A percentile compares a stretch with the other conserved stretches of the same genome.
Conservation (phyloP, 92 coral and sea anemone genomes). For the Galaxea fascicularis region DNA sequence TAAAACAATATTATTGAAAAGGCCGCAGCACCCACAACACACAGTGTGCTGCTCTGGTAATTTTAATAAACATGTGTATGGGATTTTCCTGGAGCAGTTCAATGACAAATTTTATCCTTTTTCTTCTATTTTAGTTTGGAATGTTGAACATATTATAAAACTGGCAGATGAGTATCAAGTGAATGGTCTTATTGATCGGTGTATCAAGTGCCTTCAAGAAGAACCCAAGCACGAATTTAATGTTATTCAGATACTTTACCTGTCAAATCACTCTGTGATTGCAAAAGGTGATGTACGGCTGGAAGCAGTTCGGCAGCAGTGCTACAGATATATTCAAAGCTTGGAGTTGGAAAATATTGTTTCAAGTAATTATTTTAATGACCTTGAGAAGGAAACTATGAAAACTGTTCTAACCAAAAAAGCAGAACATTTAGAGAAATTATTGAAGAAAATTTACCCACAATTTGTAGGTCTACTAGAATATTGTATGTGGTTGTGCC, state of each 20-base stretch:
- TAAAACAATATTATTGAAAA: too few species aligned
- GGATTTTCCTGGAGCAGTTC: too few species aligned
- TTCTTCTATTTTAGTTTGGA: slow-evolving; percentile 10
- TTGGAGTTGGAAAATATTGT: background rate
- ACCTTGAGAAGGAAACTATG: slow-evolving; percentile 11
- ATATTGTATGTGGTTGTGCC: background rate
- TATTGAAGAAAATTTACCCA: background rate
- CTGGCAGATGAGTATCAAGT: slow-evolving; percentile 59
- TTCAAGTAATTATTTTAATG: background rate
- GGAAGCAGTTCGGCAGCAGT: background rate
- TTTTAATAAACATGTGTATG: too few species aligned
- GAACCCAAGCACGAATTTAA: slow-evolving; percentile 8
- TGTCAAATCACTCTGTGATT: slow-evolving; percentile 7
- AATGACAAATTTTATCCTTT: too few species aligned
- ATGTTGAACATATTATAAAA: slow-evolving; percentile 33
- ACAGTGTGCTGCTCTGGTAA: too few species aligned
- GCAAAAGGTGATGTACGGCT: background rate
- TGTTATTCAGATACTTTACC: slow-evolving; percentile 24
- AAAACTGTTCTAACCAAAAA: slow-evolving; percentile 3
- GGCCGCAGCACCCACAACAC: too few species aligned
- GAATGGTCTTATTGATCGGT: slow-evolving; percentile 15
- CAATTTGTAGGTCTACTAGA: background rate
- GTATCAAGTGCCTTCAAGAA: slow-evolving; percentile 5
- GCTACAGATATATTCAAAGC: background rate
- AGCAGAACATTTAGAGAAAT: background rate